Evolutionary conservation across 2,113 vertebrate species (phyloP), one percentile per base, ranked within the genome.

Genomic region (Bufo gargarizans): DNA sequence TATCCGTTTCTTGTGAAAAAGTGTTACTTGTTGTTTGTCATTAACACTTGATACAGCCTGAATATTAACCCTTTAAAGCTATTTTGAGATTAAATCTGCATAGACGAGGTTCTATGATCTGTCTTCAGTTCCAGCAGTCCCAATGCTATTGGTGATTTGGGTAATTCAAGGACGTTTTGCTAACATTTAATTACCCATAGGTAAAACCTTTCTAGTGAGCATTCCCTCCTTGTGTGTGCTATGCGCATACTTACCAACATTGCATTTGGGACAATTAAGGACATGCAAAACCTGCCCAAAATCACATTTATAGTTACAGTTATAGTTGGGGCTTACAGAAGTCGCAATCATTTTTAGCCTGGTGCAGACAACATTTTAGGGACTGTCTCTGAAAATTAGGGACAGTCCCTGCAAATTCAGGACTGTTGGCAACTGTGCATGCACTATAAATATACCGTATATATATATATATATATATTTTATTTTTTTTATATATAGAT

Each of bases 21-120:
- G n/a, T 33, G 77, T 56, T 80, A 43, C 55, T 33, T 80, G 47
- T 79, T 79, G 53, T 80, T 16, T 59, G 65, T 82, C n/a, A 20
- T 17, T 69, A 47, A 49, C 45, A 47, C 43, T 74, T 47, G 13
- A 17, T 17, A 47, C 7, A 17, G 47, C 72, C 1, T 11, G 8
- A 74, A 16, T 74, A 74, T 74, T 71, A 45, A 14, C 12, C 33
- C 9, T 12, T 71, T 14, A 17, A 47, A 47, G 16, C 43, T 74
- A 74, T 17, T 74, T 74, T 45, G 43, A 22, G 12, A 43, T 45
- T 71, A 5, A 6, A 43, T 71, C 33, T 71, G 13, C 69, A 71
- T 14, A 71, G 12, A 43, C 14, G 1, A 43, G 69, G 6, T 16
- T 13, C 5, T 45, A 33, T 71, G 12, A 71, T 71, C 33, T 5